Conservation (phyloP, 1,140 invertebrate genomes). For the Lethrus apterus region DNA sequence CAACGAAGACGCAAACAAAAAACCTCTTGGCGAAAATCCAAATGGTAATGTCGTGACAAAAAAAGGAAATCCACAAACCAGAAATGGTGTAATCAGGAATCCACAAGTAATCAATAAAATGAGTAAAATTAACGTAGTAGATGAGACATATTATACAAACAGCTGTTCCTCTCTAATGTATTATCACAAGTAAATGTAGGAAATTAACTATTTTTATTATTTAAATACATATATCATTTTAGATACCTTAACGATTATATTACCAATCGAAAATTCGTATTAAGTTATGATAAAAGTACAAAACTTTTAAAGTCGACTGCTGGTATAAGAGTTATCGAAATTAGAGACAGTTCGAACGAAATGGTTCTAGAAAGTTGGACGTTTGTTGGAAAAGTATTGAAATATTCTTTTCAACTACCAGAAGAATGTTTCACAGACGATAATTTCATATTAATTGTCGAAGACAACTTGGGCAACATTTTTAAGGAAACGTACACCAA, state of each 20-base stretch:
- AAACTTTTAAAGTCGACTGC: slow-evolving; percentile 54
- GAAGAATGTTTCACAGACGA: slow-evolving; percentile 32
- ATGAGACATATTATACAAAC: slow-evolving; percentile 56
- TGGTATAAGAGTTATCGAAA: slow-evolving; percentile 63
- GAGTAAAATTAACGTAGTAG: slow-evolving; percentile 37
- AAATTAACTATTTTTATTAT: slow-evolving; percentile 14
- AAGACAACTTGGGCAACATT: slow-evolving; percentile 50
- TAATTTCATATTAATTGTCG: slow-evolving; percentile 46
- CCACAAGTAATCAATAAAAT: slow-evolving; percentile 1
- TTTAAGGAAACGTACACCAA: too few relatives aligned
- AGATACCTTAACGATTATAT: slow-evolving; percentile 49
- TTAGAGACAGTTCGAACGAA: slow-evolving; percentile 53
- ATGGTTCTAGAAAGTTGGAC: slow-evolving; percentile 60
- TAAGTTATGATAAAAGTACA: slow-evolving; percentile 47
- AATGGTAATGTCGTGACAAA: slow-evolving; percentile 43
- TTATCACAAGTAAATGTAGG: slow-evolving; percentile 50
- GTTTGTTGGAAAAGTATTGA: slow-evolving; percentile 49
- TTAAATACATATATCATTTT: slow-evolving; percentile 17
- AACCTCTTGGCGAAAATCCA: slow-evolving; percentile 20
- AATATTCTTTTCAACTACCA: slow-evolving; percentile 51
- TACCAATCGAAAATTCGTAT: slow-evolving; percentile 24
- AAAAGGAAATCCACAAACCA: slow-evolving; percentile 46
- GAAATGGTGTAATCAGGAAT: slow-evolving; percentile 42
- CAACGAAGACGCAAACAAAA: background rate
- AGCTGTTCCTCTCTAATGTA: slow-evolving; percentile 59